phyloP scores from a whole-genome alignment of 2,797 vertebrate genomes.

The Rhincodon typus region DNA sequence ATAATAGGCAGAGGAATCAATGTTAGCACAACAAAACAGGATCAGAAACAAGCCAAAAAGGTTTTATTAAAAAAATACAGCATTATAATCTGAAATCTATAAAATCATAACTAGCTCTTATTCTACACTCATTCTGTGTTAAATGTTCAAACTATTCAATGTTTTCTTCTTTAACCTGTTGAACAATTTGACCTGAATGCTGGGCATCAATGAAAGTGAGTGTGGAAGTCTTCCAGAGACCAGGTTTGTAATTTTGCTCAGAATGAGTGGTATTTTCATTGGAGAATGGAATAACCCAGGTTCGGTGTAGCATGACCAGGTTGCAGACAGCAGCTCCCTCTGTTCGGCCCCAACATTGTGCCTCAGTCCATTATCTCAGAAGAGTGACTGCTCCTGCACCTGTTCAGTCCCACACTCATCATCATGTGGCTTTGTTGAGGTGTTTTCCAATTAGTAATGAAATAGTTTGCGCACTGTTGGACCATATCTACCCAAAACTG shows the following conservation, averaged over 20 bases:
- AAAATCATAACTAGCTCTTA: not conserved
- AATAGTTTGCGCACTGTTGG: no score
- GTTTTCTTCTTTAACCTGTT: not conserved
- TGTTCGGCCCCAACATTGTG: not conserved
- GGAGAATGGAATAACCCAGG: not conserved
- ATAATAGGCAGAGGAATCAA: no score
- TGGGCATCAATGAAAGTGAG: not conserved
- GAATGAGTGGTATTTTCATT: no score
- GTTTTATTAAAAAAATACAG: not conserved
- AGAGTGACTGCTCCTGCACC: not conserved
- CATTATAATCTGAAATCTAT: not conserved
- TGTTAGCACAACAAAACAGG: constrained; percentile 23
- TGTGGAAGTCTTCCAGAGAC: no score
- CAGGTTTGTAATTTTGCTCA: not conserved
- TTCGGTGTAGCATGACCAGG: not conserved
- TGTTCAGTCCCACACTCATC: not conserved
- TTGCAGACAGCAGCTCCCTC: not conserved
- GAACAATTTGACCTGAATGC: not conserved
- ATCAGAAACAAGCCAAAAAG: not conserved
- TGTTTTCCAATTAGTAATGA: no score
- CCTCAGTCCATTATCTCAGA: not conserved
- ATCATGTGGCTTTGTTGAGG: not conserved
- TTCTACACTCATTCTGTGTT: not conserved
- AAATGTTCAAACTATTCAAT: not conserved
- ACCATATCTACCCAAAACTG: no score